A percentile compares a stretch with the other conserved stretches of the same genome.
phyloP scores from a whole-genome alignment of 1,140 invertebrate species.

The honey bee (Apis mellifera) region DNA sequence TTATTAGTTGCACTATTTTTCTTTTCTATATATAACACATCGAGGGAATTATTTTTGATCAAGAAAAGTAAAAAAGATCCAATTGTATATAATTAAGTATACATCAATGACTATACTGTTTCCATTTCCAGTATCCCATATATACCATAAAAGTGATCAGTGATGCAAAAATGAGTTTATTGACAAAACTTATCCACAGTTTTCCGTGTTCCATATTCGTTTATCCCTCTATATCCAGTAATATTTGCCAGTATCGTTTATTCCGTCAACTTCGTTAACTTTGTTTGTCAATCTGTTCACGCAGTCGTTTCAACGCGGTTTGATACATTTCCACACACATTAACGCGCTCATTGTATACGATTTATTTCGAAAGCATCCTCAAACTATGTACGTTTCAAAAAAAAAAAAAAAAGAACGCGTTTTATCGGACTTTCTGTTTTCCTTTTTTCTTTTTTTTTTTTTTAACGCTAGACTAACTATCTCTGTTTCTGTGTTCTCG shows the following conservation, averaged over 20 bases:
- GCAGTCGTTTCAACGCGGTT: not conserved
- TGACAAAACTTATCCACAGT: not conserved
- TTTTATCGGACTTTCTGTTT: not conserved
- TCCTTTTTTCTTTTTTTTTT: too few species aligned
- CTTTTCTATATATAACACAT: too few species aligned
- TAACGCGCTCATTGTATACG: not conserved
- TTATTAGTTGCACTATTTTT: too few species aligned
- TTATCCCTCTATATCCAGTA: not conserved
- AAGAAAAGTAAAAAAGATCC: too few species aligned
- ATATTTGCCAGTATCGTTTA: slow-evolving; percentile 2
- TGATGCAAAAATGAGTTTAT: not conserved
- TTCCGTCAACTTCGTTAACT: slow-evolving; percentile 6
- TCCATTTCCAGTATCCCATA: not conserved
- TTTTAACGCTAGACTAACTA: not conserved
- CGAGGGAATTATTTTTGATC: too few species aligned
- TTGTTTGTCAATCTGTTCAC: not conserved
- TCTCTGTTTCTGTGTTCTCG: too few species aligned
- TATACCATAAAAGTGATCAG: not conserved
- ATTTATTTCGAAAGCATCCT: not conserved
- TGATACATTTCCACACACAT: not conserved
- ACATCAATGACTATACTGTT: too few species aligned
- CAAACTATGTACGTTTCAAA: too few species aligned
- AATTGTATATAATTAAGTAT: too few species aligned
- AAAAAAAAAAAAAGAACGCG: not conserved
- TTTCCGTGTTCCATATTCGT: not conserved